Evolutionary conservation across 35 echinoderm and acorn worm genomes (phyloP).

Genomic region (Eucidaris tribuloides): DNA sequence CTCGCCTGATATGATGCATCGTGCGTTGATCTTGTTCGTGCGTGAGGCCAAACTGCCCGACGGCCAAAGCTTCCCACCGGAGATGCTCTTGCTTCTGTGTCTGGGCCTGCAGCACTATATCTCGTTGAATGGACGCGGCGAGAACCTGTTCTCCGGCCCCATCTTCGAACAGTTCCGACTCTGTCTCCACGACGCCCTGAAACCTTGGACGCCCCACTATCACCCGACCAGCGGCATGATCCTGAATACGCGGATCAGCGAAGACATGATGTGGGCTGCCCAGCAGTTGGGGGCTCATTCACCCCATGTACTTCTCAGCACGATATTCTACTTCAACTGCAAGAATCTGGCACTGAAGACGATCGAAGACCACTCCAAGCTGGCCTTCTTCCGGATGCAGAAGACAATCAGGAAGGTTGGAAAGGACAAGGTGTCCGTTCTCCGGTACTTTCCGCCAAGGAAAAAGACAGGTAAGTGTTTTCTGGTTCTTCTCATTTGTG

Average conservation of each 20-base stretch:
- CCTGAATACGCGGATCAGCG: conserved; percentile 57
- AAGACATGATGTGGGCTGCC: conserved; percentile 90
- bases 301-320: conserved; percentile 85
- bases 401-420: conserved; percentile 59
- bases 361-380: conserved; percentile 40
- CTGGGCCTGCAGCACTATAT: conserved; percentile 85
- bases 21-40: conserved; percentile 68
- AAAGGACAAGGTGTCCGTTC: conserved; percentile 30
- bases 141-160: conserved; percentile 81
- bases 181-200: conserved; percentile 39
- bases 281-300: conserved; percentile 87
- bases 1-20: conserved; percentile 64
- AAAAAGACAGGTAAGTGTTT: conserved; percentile 33
- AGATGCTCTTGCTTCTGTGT: conserved; percentile 71
- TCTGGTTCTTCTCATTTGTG: too few species aligned
- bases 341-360: conserved; percentile 71
- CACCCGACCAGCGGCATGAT: conserved; percentile 42
- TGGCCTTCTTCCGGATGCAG: conserved; percentile 77
- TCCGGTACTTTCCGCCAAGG: conserved; percentile 64
- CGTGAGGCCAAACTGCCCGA: conserved; percentile 72
- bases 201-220: conserved; percentile 17
- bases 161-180: conserved; percentile 57
- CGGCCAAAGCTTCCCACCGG: conserved; percentile 60
- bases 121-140: conserved; percentile 54
- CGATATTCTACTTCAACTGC: conserved; percentile 77